Conservation (phyloP, 1,140 invertebrate genomes). For the Dermatophagoides farinae region DNA sequence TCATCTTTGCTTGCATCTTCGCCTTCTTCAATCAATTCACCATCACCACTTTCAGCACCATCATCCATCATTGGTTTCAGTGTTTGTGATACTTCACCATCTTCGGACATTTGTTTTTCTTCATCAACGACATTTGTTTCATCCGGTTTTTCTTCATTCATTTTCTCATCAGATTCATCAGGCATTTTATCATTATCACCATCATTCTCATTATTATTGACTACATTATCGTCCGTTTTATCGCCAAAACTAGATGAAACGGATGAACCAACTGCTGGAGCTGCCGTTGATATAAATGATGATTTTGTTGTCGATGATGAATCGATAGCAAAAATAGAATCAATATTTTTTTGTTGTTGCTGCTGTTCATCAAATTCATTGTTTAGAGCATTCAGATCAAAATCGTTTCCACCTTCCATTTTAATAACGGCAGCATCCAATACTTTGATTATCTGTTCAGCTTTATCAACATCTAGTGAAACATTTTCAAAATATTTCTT, state of each 20-base stretch:
- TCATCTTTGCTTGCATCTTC: slow-evolving; percentile 25
- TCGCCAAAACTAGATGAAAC: not conserved
- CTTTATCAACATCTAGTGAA: slow-evolving; percentile 64
- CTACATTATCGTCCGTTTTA: not conserved
- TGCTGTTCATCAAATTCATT: slow-evolving; percentile 22
- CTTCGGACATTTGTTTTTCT: slow-evolving; percentile 18
- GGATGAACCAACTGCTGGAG: no score
- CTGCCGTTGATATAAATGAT: not conserved
- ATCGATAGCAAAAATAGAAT: slow-evolving; percentile 13
- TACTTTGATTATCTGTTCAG: slow-evolving; percentile 61
- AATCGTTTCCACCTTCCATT: slow-evolving; percentile 86
- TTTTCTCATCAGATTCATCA: slow-evolving; percentile 3
- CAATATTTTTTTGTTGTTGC: not conserved
- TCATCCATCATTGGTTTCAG: not conserved
- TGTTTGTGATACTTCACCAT: slow-evolving; percentile 20
- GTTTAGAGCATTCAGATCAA: slow-evolving; percentile 67
- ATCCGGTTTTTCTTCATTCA: slow-evolving; percentile 20
- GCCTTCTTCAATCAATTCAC: slow-evolving; percentile 23
- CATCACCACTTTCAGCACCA: not conserved
- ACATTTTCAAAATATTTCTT: slow-evolving; percentile 49
- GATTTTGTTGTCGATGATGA: not conserved
- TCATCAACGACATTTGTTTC: slow-evolving; percentile 19
- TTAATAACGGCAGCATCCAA: slow-evolving; percentile 91
- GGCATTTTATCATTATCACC: not conserved
- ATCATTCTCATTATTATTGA: not conserved